Conservation (phyloP, 2,797 vertebrate genomes). For the Esox lucius region DNA sequence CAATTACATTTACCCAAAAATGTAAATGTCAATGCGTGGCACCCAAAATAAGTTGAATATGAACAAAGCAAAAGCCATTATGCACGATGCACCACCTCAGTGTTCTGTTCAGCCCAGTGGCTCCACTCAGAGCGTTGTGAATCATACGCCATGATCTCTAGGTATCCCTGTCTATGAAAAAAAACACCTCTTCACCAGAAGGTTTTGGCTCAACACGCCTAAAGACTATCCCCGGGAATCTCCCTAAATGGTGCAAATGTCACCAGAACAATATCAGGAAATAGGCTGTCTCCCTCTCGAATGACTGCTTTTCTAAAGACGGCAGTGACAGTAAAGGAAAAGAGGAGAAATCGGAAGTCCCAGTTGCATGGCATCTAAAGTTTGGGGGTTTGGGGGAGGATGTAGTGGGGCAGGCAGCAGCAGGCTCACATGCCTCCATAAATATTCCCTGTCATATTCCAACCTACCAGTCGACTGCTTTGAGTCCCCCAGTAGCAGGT, state of each 20-base stretch:
- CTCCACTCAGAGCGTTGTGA: background rate
- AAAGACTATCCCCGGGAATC: slow-evolving; percentile 40
- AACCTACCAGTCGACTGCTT: slow-evolving; percentile 24
- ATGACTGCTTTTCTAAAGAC: slow-evolving; percentile 50
- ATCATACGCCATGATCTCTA: background rate
- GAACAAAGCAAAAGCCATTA: no score
- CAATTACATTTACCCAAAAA: no score
- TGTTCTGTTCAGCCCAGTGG: background rate
- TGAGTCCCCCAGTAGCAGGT: slow-evolving; percentile 46
- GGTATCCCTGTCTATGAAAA: slow-evolving; percentile 19
- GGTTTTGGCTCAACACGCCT: slow-evolving; percentile 34
- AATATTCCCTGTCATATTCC: slow-evolving; percentile 36
- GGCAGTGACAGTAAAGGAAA: slow-evolving; percentile 28
- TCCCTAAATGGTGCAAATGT: slow-evolving; percentile 44
- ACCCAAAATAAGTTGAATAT: no score
- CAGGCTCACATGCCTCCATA: slow-evolving; percentile 45
- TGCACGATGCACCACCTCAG: background rate
- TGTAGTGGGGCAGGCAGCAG: slow-evolving; percentile 31
- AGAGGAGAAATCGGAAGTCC: slow-evolving; percentile 42
- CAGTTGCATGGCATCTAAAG: slow-evolving; percentile 45
- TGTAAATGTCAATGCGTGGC: no score
- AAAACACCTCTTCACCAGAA: slow-evolving; percentile 37
- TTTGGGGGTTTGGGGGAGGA: slow-evolving; percentile 31
- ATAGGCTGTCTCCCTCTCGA: slow-evolving; percentile 50
- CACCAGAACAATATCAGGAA: slow-evolving; percentile 49